Conservation (phyloP, 2,888 invertebrate species). For the Trachelus stipa region DNA sequence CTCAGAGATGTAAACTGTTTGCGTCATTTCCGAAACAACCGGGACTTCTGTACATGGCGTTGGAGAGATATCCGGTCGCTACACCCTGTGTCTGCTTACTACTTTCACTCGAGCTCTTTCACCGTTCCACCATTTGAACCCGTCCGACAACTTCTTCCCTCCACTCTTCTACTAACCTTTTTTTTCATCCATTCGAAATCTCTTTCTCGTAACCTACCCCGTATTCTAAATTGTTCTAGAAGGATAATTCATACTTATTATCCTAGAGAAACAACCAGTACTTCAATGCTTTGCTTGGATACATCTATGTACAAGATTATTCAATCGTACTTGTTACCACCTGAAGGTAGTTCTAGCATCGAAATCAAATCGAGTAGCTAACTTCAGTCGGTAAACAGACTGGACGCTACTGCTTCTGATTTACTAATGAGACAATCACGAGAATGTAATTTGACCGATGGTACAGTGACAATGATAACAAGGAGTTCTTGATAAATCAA, state of each 20-base stretch:
- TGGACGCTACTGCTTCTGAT: neutral
- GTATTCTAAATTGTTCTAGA: too few species aligned
- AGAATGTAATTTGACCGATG: neutral
- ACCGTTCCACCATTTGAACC: neutral
- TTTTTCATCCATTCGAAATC: neutral
- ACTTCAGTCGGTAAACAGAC: neutral
- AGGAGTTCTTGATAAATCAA: neutral
- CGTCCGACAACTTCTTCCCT: neutral
- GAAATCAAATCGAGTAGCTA: neutral
- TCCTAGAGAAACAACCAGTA: too few species aligned
- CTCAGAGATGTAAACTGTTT: conserved; percentile 54
- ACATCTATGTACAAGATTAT: too few species aligned
- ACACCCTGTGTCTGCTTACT: neutral
- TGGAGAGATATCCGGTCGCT: conserved; percentile 23
- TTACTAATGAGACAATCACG: neutral
- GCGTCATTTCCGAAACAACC: conserved; percentile 47
- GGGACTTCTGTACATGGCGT: conserved; percentile 46
- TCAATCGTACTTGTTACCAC: neutral
- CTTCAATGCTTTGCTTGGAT: too few species aligned
- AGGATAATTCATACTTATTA: too few species aligned
- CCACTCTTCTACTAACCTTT: neutral
- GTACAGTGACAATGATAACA: neutral
- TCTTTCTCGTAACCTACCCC: neutral
- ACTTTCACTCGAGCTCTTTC: neutral
- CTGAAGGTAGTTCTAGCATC: neutral